These are phyloP conservation scores for Rambutsinella grinnellia DNA, from an alignment of 2,888 invertebrate species.

Conservation along the genomic window DNA sequence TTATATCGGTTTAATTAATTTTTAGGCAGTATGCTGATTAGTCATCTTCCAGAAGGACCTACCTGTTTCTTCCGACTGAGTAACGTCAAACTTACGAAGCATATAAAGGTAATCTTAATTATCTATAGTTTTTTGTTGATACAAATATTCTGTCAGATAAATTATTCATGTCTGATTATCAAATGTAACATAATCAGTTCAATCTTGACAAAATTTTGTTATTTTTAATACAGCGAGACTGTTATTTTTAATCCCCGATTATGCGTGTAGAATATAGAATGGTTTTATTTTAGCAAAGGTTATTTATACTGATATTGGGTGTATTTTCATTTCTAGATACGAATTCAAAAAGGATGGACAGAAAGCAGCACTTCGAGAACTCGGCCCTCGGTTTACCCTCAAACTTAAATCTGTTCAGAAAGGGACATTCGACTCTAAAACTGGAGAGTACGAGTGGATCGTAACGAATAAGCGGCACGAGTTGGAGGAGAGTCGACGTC, in stretches of 20 bases:
- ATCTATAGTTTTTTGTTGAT: background rate
- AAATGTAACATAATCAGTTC: no score
- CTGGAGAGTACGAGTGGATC: slow-evolving; percentile 97
- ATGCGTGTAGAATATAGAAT: no score
- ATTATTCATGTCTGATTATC: no score
- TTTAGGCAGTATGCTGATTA: slow-evolving; percentile 87
- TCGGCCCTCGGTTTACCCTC: slow-evolving; percentile 98
- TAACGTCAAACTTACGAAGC: slow-evolving; percentile 90
- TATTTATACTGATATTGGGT: background rate
- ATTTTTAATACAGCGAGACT: no score
- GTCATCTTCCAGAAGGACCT: slow-evolving; percentile 96
- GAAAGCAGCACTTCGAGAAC: slow-evolving; percentile 83
- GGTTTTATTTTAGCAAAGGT: no score
- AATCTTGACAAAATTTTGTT: no score
- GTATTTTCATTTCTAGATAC: slow-evolving; percentile 75
- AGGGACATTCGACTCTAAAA: slow-evolving; percentile 97
- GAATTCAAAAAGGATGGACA: slow-evolving; percentile 81
- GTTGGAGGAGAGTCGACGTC: slow-evolving; percentile 92
- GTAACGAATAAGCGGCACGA: slow-evolving; percentile 90
- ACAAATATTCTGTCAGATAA: background rate
- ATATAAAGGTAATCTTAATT: slow-evolving; percentile 74
- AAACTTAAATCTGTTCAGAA: slow-evolving; percentile 93
- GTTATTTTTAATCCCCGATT: no score
- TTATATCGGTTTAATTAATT: background rate
- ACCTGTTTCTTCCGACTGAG: slow-evolving; percentile 96